Percentiles rank a stretch among this genome's conserved stretches.
These are phyloP conservation scores for Larimichthys polyactis DNA, from an alignment of 2,113 vertebrate species.

Conservation along the genomic window DNA sequence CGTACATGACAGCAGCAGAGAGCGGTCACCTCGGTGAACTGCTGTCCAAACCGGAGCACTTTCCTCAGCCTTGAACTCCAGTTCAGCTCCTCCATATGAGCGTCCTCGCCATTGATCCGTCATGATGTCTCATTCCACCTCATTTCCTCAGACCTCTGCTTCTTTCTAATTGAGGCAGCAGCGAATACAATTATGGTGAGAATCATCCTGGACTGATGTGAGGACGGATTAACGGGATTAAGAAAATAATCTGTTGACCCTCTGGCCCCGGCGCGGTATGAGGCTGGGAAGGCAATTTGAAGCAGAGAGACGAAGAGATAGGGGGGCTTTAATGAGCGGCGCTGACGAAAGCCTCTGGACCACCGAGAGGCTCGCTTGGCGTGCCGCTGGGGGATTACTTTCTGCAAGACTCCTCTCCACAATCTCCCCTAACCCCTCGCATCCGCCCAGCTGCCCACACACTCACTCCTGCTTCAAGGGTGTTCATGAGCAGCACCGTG, in stretches of 20 bases:
- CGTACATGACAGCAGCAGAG: neutral
- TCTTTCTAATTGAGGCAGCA: conserved; percentile 77
- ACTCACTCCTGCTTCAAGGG: conserved; percentile 19
- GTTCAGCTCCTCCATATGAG: neutral
- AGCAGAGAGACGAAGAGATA: conserved; percentile 60
- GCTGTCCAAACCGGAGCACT: conserved; percentile 8
- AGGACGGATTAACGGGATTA: conserved; percentile 82
- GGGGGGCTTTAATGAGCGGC: conserved; percentile 71
- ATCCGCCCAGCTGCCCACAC: conserved; percentile 35
- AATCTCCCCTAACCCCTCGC: conserved; percentile 52
- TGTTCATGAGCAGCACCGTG: conserved; percentile 28
- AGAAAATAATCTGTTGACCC: conserved; percentile 82
- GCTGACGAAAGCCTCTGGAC: conserved; percentile 70
- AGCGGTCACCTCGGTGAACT: conserved; percentile 39
- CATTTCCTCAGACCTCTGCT: conserved; percentile 63
- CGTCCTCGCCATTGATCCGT: conserved; percentile 33
- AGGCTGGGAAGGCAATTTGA: conserved; percentile 81
- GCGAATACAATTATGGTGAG: conserved; percentile 80
- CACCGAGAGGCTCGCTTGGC: conserved; percentile 59
- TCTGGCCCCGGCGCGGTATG: conserved; percentile 70
- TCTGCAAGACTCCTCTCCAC: conserved; percentile 42
- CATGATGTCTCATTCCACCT: conserved; percentile 70
- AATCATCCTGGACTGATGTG: conserved; percentile 81
- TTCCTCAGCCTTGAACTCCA: conserved; percentile 43
- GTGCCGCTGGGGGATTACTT: conserved; percentile 68